These are phyloP conservation scores for Aspiorhynchus laticeps DNA, from an alignment of 2,113 vertebrate genomes.

Conservation along the genomic window DNA sequence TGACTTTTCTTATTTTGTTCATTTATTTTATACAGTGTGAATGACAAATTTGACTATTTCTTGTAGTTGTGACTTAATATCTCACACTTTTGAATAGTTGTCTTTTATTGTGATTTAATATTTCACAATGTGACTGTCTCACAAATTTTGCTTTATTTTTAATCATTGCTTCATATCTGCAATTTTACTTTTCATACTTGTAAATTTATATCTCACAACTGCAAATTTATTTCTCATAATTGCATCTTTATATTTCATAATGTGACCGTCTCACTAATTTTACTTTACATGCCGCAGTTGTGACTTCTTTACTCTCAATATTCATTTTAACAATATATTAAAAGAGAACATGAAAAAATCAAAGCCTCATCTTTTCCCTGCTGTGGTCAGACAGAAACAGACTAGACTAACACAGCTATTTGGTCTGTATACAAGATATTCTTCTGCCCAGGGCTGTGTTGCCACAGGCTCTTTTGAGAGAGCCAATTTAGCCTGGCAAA, in stretches of 20 bases:
- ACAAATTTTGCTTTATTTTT: background rate
- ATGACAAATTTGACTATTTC: background rate
- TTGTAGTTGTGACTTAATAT: background rate
- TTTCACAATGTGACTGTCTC: background rate
- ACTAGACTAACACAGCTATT: background rate
- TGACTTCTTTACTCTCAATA: too few species aligned
- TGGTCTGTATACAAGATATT: slow-evolving; percentile 27
- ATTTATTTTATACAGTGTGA: background rate
- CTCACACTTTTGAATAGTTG: background rate
- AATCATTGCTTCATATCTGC: background rate
- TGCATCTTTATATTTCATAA: background rate
- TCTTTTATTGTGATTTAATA: background rate
- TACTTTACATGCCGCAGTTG: background rate
- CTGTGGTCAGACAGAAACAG: background rate
- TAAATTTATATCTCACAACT: background rate
- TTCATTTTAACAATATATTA: background rate
- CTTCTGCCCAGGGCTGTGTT: slow-evolving; percentile 24
- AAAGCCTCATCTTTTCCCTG: background rate
- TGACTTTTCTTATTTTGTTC: background rate
- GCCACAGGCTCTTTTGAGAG: slow-evolving; percentile 17
- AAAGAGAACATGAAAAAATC: background rate
- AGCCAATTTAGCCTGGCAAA: slow-evolving; percentile 34
- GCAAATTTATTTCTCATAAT: background rate
- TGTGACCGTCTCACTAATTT: background rate
- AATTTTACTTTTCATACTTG: background rate